Percentiles rank a stretch among this genome's conserved stretches.
These are phyloP conservation scores for Drosophila persimilis DNA, from an alignment of 1,140 invertebrate species.

Conservation along the genomic window DNA sequence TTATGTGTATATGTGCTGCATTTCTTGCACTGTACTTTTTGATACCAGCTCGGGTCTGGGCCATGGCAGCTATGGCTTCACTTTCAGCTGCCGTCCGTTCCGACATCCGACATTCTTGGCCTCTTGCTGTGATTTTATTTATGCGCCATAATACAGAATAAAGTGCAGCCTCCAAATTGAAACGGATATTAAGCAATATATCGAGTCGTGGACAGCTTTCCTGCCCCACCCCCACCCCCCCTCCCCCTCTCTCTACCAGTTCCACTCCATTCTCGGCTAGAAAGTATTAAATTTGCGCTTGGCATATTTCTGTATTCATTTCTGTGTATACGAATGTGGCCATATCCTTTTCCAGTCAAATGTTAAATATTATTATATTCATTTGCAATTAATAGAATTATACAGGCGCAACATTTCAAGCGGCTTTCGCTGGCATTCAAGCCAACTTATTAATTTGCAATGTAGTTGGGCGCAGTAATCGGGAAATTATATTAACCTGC, in stretches of 20 bases:
- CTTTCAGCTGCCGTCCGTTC: slow-evolving; percentile 14
- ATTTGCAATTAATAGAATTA: slow-evolving; percentile 33
- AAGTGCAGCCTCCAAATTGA: slow-evolving; percentile 59
- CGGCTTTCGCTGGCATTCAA: background rate
- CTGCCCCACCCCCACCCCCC: too few relatives aligned
- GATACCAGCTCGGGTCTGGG: background rate
- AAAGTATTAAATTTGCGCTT: slow-evolving; percentile 39
- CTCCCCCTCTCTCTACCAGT: too few relatives aligned
- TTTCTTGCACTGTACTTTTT: slow-evolving; percentile 45
- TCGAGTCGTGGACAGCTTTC: background rate
- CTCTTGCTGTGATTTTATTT: slow-evolving; percentile 66
- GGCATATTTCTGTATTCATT: slow-evolving; percentile 5
- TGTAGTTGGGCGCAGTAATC: slow-evolving; percentile 30
- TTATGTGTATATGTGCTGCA: slow-evolving; percentile 50
- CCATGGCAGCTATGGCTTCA: background rate
- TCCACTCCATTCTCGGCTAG: slow-evolving; percentile 16
- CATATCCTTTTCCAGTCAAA: slow-evolving; percentile 28
- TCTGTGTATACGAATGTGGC: too few relatives aligned
- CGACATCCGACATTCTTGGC: slow-evolving; percentile 42
- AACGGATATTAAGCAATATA: slow-evolving; percentile 68
- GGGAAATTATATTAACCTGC: slow-evolving; percentile 42
- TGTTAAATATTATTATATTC: slow-evolving; percentile 39
- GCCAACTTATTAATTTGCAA: slow-evolving; percentile 40
- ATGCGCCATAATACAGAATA: slow-evolving; percentile 61
- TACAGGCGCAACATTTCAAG: background rate